Conservation (phyloP, 2,113 vertebrate genomes). For the Promerops cafer region DNA sequence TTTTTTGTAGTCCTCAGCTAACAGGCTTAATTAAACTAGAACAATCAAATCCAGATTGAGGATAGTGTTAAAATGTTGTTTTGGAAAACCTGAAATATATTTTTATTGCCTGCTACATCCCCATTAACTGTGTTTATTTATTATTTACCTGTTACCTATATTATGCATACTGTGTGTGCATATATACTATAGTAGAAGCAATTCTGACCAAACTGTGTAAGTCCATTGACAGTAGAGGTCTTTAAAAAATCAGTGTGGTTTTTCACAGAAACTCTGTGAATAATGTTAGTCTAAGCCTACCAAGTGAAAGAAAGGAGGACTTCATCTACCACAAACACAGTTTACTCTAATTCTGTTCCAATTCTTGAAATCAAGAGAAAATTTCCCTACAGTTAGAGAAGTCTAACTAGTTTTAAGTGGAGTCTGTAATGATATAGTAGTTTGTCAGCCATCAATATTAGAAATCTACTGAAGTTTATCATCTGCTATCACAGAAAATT, state of each 20-base stretch:
- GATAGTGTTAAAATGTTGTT: not conserved
- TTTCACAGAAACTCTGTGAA: not conserved
- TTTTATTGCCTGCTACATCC: not conserved
- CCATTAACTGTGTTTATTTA: not conserved
- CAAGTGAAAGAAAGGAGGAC: not conserved
- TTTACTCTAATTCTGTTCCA: not conserved
- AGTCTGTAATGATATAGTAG: not conserved
- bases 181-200: not conserved
- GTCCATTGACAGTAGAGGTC: not conserved
- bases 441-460: not conserved
- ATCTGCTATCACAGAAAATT: not conserved
- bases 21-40: not conserved
- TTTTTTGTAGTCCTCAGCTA: not conserved
- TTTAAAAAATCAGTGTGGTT: not conserved
- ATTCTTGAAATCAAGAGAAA: not conserved
- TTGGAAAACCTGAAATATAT: not conserved
- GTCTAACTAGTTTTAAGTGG: not conserved
- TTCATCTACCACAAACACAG: not conserved
- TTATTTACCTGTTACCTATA: not conserved
- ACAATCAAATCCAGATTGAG: not conserved
- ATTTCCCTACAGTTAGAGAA: not conserved
- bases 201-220: not conserved
- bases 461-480: not conserved
- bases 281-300: not conserved
- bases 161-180: not conserved